Conservation (phyloP, 1,140 invertebrate genomes). For the Aphidius gifuensis region DNA sequence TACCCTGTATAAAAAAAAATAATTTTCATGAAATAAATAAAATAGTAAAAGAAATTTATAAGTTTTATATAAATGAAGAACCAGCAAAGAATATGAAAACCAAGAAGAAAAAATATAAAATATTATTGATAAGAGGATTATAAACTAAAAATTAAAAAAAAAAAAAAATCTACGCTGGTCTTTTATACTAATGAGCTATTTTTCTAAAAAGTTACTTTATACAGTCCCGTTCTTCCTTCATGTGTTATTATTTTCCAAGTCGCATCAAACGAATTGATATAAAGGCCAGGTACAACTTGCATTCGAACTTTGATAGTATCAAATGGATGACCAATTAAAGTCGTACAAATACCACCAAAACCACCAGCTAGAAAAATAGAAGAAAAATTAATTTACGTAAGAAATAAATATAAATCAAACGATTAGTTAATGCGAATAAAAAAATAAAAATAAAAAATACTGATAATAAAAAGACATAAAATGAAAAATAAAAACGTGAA, state of each 20-base stretch:
- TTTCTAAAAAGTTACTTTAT: slow-evolving; percentile 17
- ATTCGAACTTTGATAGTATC: slow-evolving; percentile 28
- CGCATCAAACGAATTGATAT: slow-evolving; percentile 17
- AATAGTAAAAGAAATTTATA: neutral
- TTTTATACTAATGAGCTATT: neutral
- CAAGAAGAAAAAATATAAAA: neutral
- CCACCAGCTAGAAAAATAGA: slow-evolving; percentile 17
- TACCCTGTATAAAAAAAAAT: slow-evolving; percentile 30
- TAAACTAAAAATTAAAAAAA: no score
- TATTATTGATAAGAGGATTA: neutral
- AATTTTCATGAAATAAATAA: neutral
- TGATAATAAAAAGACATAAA: no score
- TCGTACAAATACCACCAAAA: slow-evolving; percentile 22
- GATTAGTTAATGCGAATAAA: no score
- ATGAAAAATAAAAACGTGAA: no score
- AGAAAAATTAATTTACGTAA: neutral
- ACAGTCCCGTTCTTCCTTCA: slow-evolving; percentile 19
- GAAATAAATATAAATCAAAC: no score
- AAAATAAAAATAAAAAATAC: no score
- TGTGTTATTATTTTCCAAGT: neutral
- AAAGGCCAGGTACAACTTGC: slow-evolving; percentile 17
- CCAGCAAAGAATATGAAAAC: neutral
- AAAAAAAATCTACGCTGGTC: no score
- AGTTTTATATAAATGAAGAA: neutral
- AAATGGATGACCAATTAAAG: slow-evolving; percentile 24